Evolutionary conservation across 2,888 invertebrate species (phyloP).

Genomic region (Achlya flavicornis): DNA sequence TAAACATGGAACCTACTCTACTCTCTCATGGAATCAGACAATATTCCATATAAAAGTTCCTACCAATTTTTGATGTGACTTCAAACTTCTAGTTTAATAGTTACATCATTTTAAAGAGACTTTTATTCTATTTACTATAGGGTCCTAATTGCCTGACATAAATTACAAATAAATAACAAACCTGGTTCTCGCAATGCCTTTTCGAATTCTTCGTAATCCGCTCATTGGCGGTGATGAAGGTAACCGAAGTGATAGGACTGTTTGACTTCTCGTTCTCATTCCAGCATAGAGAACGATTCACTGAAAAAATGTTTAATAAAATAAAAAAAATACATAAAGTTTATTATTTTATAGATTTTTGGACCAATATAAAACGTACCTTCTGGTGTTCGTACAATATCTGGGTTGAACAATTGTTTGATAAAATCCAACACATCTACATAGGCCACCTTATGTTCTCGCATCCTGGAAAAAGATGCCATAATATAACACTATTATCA

Average conservation of each 20-base stretch:
- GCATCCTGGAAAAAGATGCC: constrained; percentile 43
- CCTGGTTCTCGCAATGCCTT: constrained; percentile 88
- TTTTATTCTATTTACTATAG: no score
- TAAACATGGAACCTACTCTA: no score
- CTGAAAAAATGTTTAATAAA: not conserved
- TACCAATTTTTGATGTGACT: no score
- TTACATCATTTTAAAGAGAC: no score
- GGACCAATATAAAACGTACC: constrained; percentile 33
- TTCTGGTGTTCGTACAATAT: constrained; percentile 48
- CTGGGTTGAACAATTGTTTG: constrained; percentile 85
- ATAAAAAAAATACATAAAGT: no score
- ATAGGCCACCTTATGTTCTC: constrained; percentile 62
- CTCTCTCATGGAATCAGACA: no score
- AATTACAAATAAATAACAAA: constrained; percentile 42
- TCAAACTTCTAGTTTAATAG: no score
- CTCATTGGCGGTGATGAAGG: constrained; percentile 86
- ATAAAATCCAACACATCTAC: constrained; percentile 88
- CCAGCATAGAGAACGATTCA: constrained; percentile 56
- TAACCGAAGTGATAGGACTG: constrained; percentile 83
- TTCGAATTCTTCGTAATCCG: constrained; percentile 86
- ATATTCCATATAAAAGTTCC: no score
- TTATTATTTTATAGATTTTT: no score
- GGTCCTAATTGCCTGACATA: no score
- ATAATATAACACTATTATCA: no score
- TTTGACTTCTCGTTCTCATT: constrained; percentile 64